Base-by-base conservation (phyloP, 2,113 vertebrate species). In the Ophthalmolycus amberensis region DNA sequence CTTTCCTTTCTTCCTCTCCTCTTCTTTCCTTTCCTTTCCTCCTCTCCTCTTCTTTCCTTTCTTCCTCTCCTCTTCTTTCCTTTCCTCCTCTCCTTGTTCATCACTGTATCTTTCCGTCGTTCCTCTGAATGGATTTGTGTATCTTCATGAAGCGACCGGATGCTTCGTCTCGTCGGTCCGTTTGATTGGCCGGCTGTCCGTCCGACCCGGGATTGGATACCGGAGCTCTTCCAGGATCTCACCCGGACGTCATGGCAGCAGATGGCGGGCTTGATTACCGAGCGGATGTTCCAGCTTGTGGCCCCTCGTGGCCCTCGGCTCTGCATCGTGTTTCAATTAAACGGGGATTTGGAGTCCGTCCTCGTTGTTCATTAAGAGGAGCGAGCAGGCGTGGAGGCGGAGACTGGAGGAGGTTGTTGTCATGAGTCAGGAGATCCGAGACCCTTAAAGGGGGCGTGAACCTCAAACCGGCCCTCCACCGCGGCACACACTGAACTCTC, bases 311-410 rank as follows among this genome's bases (percentile, higher is more conserved):
- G 86, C 66, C 66, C 81, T 85, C 80, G n/a, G 82, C 90, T 80
- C 89, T 11, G 75, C 60, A 73, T 90, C 77, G 48, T 90, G 84
- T 92, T 91, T 91, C 90, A 90, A 88, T 91, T 93, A 90, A 91
- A 88, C 3, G 16, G 81, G 84, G 89, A 90, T 92, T 88, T 89
- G 82, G 85, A 87, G 25, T 77, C 80, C 9, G 52, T 75, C 79
- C 50, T 85, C 58, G 32, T 77, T 69, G 79, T 79, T 91, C 87
- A 89, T 90, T 91, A 91, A 77, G 85, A 83, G 58, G 32, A 67
- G 65, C 32, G 10, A 9, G 67, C 68, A 56, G 10, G n/a, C 50
- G 59, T 16, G 81, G 75, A 84, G 85, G 76, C 32, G 27, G 34
- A 0, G 74, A 71, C 22, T 29, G 37, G 60, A 66, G 76, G 76